Conservation (phyloP, 2,888 invertebrate genomes). For the Euproctis similis region DNA sequence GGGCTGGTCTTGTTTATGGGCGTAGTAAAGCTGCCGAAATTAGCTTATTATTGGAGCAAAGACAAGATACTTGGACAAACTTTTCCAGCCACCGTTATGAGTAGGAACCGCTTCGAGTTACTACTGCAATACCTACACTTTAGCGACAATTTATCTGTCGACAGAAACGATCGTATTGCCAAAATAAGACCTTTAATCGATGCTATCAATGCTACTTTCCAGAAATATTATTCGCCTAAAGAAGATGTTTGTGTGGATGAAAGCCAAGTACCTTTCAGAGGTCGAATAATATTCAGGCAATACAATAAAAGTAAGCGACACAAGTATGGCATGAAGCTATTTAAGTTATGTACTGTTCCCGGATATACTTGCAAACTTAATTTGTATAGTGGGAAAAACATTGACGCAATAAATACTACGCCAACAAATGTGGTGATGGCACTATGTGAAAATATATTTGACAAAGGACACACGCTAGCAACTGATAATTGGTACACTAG, state of each 20-base stretch:
- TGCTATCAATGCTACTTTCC: conserved; percentile 1
- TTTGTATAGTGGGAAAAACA: conserved; percentile 27
- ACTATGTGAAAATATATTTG: conserved; percentile 17
- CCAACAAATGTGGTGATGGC: conserved; percentile 26
- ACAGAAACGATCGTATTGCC: conserved; percentile 6
- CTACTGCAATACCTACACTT: conserved; percentile 10
- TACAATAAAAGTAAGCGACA: conserved; percentile 14
- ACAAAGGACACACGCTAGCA: conserved; percentile 18
- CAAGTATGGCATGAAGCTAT: conserved; percentile 16
- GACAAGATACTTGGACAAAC: conserved; percentile 14
- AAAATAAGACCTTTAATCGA: conserved; percentile 7
- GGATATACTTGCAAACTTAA: conserved; percentile 27
- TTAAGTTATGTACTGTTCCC: conserved; percentile 17
- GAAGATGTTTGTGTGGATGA: conserved; percentile 9
- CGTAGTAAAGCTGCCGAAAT: conserved; percentile 19
- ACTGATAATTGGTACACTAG: conserved; percentile 22
- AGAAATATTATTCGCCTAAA: conserved; percentile 2
- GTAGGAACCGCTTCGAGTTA: conserved; percentile 15
- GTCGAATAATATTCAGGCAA: conserved; percentile 12
- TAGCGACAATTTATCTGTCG: conserved; percentile 7
- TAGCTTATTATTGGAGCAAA: conserved; percentile 18
- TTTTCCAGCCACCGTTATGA: conserved; percentile 16
- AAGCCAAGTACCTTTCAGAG: conserved; percentile 7
- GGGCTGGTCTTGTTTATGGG: conserved; percentile 21
- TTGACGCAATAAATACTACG: conserved; percentile 21